Conservation (phyloP, 2,113 vertebrate genomes). For the Sinocyclocheilus anshuiensis region DNA sequence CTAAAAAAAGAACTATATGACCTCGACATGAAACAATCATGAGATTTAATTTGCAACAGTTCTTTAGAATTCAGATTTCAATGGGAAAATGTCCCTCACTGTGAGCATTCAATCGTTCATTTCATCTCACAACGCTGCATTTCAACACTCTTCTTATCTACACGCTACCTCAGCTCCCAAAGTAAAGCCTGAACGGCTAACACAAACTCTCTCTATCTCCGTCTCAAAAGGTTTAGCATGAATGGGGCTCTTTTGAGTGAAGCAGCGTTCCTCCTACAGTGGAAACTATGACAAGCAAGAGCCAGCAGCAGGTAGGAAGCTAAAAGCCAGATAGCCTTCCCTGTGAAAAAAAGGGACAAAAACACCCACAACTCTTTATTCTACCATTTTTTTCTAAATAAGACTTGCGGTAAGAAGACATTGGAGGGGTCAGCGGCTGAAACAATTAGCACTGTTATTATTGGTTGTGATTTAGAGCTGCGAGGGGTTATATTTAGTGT, state of each 20-base stretch:
- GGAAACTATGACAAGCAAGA: conserved; percentile 40
- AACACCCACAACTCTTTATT: no score
- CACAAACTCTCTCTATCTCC: conserved; percentile 4
- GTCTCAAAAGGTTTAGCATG: conserved; percentile 19
- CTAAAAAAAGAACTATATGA: neutral
- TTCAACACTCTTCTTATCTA: conserved; percentile 15
- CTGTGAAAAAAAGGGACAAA: neutral
- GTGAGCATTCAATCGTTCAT: neutral
- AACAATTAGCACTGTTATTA: conserved; percentile 14
- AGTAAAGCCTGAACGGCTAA: neutral
- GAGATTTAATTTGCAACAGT: neutral
- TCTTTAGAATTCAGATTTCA: conserved; percentile 6
- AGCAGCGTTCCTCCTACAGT: conserved; percentile 16
- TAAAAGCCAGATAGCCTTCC: neutral
- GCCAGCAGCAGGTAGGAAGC: conserved; percentile 1
- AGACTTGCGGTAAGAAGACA: no score
- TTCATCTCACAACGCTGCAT: neutral
- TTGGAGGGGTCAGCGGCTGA: neutral
- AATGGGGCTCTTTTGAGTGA: conserved; percentile 23
- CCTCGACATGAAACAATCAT: neutral
- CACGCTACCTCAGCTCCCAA: neutral
- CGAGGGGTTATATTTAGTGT: neutral
- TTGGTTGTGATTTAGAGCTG: neutral
- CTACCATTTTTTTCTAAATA: no score
- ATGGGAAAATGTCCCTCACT: neutral